Evolutionary conservation across 2,888 invertebrate genomes (phyloP), one percentile per base, ranked within the genome.

Genomic region (Lysandra coridon): DNA sequence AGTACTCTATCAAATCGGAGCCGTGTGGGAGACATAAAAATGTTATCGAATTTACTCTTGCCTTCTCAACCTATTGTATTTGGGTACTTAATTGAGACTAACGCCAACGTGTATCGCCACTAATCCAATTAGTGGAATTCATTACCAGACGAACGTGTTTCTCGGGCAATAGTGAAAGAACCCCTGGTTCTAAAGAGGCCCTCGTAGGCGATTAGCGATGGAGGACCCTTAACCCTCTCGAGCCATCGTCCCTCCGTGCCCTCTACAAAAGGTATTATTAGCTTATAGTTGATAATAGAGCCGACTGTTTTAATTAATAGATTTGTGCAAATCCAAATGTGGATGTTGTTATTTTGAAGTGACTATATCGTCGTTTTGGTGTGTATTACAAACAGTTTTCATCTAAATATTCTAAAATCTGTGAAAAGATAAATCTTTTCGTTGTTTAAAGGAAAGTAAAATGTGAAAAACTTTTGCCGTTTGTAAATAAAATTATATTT

Each of bases 121-220:
- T 89, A 88, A 91, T 89, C 89, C 89, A 92, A 92, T 92, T 92
- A 92, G 87, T 83, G 87, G 82, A 86, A 90, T 91, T 92, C 89
- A 92, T 92, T 92, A 92, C 89, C 90, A 87, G 84, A 84, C 86
- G 88, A 87, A 90, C 91, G 89, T 92, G 90, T 92, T 90, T 88
- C 88, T 87, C 86, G 81, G 84, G 87, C 89, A 89, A 90, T 91
- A 90, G 91, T 89, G 90, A 92, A 91, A 91, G 91, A 91, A 92
- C 90, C 91, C 92, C 86, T 86, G 87, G 88, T 87, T 85, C 87
- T 86, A 86, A 86, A 91, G 91, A 85, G 90, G 89, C 88, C 85
- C 92, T 93, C 86, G 88, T 87, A 85, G 87, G 85, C 90, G 91
- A 92, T 93, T 93, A 92, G 89, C 88, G 88, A 85, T 89, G 87